Percentiles rank a stretch among this genome's conserved stretches.
phyloP scores from a whole-genome alignment of 1,140 invertebrate species.

The Drosophila virilis region DNA sequence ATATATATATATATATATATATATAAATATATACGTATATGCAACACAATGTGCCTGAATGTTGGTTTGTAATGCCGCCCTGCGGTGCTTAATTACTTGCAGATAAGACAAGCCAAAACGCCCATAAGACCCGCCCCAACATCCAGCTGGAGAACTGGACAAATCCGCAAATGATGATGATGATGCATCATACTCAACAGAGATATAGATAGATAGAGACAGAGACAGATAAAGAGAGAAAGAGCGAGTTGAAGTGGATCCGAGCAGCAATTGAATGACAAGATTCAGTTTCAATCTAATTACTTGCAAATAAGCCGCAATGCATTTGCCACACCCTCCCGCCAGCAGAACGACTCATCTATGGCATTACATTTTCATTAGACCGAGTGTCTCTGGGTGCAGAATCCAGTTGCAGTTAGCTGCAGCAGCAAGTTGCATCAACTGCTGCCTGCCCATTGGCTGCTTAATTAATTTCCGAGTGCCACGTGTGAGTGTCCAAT shows the following conservation, averaged over 20 bases:
- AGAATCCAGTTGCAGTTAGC: constrained; percentile 25
- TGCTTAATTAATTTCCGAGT: constrained; percentile 76
- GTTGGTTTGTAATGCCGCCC: constrained; percentile 21
- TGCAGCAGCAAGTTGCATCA: constrained; percentile 13
- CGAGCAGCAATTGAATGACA: constrained; percentile 9
- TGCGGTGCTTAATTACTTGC: constrained; percentile 69
- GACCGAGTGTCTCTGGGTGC: constrained; percentile 27
- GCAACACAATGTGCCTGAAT: constrained; percentile 2
- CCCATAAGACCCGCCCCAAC: constrained; percentile 14
- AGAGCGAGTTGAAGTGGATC: background rate
- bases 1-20: no score
- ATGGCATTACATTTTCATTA: constrained; percentile 74
- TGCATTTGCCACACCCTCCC: constrained; percentile 19
- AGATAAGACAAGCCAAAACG: constrained; percentile 26
- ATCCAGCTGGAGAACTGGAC: constrained; percentile 9
- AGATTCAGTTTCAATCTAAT: constrained; percentile 52
- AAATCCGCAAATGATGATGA: constrained; percentile 48
- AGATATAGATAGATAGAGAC: constrained; percentile 4
- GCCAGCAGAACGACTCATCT: constrained; percentile 13
- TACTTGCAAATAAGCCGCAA: constrained; percentile 57
- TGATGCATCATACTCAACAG: constrained; percentile 22
- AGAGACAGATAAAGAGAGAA: background rate
- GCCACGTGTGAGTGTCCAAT: constrained; percentile 77
- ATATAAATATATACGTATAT: constrained; percentile 2
- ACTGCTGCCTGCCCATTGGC: constrained; percentile 10